phyloP scores from a whole-genome alignment of 2,113 vertebrate genomes.

The Asarcornis scutulata region DNA sequence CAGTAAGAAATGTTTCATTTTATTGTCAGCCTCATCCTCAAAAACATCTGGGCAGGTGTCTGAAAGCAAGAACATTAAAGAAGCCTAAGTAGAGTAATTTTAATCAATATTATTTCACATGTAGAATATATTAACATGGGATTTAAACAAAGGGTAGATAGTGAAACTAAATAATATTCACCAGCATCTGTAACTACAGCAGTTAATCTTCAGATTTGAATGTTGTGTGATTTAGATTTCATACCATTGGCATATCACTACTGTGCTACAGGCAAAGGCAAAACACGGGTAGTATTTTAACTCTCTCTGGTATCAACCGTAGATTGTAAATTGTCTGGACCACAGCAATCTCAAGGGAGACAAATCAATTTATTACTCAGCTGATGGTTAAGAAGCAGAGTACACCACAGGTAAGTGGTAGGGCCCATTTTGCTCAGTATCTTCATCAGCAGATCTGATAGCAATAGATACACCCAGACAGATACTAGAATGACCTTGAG shows the following conservation, averaged over 20 bases:
- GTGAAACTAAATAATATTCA: background rate
- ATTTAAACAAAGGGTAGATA: background rate
- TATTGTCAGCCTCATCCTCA: background rate
- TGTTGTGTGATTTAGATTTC: background rate
- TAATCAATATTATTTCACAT: background rate
- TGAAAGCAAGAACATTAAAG: background rate
- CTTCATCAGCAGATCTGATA: background rate
- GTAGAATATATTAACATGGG: background rate
- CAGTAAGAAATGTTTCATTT: background rate
- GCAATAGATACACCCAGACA: background rate
- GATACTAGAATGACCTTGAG: background rate
- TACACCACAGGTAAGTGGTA: background rate
- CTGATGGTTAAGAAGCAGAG: background rate
- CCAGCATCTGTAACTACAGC: background rate
- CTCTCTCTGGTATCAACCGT: background rate
- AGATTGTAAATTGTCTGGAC: background rate
- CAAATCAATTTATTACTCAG: background rate
- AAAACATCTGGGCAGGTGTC: background rate
- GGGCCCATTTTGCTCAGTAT: background rate
- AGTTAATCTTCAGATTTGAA: background rate
- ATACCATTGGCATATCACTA: background rate
- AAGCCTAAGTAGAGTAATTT: background rate
- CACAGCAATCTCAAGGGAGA: background rate
- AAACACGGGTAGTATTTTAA: background rate
- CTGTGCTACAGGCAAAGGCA: background rate